Percentiles rank a stretch among this genome's conserved stretches.
Conservation (phyloP, 92 coral and sea anemone genomes). For the Muricea muricata region DNA sequence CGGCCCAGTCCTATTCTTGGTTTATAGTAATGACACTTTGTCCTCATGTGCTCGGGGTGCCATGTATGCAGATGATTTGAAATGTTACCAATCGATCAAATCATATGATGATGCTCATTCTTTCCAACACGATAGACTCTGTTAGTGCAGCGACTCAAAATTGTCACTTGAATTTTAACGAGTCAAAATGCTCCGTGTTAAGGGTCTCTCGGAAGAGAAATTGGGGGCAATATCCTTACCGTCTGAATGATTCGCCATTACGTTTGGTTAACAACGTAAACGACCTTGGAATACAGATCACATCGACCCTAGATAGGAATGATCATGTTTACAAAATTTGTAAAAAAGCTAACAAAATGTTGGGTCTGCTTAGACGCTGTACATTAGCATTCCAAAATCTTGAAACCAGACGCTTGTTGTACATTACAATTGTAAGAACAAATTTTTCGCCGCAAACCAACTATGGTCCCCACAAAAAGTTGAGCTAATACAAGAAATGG, state of each 20-base stretch:
- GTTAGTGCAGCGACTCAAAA: not conserved
- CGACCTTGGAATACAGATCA: not conserved
- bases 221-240: not conserved
- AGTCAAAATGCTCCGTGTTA: no score
- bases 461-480: constrained; percentile 1
- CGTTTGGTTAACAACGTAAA: not conserved
- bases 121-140: not conserved
- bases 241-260: not conserved
- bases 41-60: not conserved
- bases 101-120: not conserved
- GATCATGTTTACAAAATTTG: not conserved
- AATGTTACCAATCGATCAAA: not conserved
- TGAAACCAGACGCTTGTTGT: not conserved
- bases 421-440: not conserved
- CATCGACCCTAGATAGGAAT: not conserved
- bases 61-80: constrained; percentile 1
- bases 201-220: not conserved
- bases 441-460: not conserved
- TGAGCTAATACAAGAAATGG: not conserved
- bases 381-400: not conserved
- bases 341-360: constrained; percentile 14
- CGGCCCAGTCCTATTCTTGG: not conserved
- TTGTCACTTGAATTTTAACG: not conserved
- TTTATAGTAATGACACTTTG: not conserved
- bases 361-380: constrained; percentile 13